A percentile compares a stretch with the other conserved stretches of the same genome.
These are phyloP conservation scores for Tubulanus polymorphus DNA, from an alignment of 2,888 invertebrate species.

Conservation along the genomic window DNA sequence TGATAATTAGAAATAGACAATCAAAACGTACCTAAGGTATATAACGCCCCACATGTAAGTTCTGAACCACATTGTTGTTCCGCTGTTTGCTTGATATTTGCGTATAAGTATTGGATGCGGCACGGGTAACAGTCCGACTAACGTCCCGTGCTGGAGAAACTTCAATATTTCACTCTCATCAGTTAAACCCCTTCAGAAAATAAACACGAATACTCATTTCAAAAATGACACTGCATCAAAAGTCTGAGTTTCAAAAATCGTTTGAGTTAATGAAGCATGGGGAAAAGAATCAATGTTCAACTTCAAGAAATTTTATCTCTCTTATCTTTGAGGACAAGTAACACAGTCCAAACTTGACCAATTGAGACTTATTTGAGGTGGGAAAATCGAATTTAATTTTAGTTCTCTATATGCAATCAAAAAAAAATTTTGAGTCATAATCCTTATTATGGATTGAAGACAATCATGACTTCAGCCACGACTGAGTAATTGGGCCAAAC, in stretches of 20 bases:
- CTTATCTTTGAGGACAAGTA: too few species aligned
- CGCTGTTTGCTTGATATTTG: conserved; percentile 97
- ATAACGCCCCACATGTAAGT: conserved; percentile 99
- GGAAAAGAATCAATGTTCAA: neutral
- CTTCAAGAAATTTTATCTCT: too few species aligned
- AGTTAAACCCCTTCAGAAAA: conserved; percentile 75
- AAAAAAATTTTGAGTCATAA: neutral
- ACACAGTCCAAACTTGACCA: too few species aligned
- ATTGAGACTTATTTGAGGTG: too few species aligned
- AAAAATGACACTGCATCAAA: too few species aligned
- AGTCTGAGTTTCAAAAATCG: too few species aligned
- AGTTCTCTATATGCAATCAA: neutral
- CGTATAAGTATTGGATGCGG: conserved; percentile 98
- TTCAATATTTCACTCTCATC: conserved; percentile 99
- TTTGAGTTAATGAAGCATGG: neutral
- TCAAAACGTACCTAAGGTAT: conserved; percentile 89
- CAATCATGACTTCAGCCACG: neutral
- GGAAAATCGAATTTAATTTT: too few species aligned
- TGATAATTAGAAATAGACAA: too few species aligned
- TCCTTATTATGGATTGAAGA: neutral
- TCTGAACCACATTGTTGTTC: conserved; percentile 98
- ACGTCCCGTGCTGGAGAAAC: conserved; percentile 96
- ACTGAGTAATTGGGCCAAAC: neutral
- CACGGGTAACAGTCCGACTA: conserved; percentile 94
- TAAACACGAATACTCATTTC: neutral